phyloP scores from a whole-genome alignment of 2,888 invertebrate genomes.

The Nomada lathburiana region DNA sequence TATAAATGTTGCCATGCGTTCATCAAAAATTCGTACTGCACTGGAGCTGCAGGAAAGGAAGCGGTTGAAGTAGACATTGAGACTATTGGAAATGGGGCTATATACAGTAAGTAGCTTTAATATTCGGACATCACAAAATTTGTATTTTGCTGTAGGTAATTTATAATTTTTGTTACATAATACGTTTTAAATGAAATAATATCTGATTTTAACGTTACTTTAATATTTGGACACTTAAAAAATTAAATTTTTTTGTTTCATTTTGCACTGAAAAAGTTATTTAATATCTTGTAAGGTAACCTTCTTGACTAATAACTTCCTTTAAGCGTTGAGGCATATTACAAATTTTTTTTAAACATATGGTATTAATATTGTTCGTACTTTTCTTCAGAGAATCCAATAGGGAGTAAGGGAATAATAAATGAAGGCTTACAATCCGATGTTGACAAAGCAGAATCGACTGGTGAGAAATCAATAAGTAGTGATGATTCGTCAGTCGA shows the following conservation, averaged over 20 bases:
- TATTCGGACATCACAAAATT: constrained; percentile 2
- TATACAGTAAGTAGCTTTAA: constrained; percentile 11
- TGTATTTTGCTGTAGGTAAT: constrained; percentile 2
- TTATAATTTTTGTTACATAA: constrained; percentile 6
- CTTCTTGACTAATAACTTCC: too few species aligned
- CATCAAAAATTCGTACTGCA: constrained; percentile 95
- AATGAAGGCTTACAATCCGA: constrained; percentile 74
- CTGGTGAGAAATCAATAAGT: constrained; percentile 34
- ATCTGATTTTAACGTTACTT: constrained; percentile 13
- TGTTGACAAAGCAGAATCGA: constrained; percentile 43
- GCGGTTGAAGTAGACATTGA: constrained; percentile 55
- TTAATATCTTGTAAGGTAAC: too few species aligned
- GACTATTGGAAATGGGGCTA: background rate
- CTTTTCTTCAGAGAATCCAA: too few species aligned
- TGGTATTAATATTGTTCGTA: too few species aligned
- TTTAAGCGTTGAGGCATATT: too few species aligned
- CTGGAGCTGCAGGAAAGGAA: constrained; percentile 89
- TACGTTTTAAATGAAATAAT: constrained; percentile 3
- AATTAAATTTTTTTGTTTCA: background rate
- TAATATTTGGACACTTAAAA: constrained; percentile 8
- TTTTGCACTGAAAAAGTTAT: too few species aligned
- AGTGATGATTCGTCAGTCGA: constrained; percentile 62
- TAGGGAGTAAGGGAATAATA: background rate
- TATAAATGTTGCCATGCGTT: constrained; percentile 98
- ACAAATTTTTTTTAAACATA: too few species aligned